A percentile compares a stretch with the other conserved stretches of the same genome.
Conservation (phyloP, 2,797 vertebrate genomes). For the Tokudaia tokunoshimensis region DNA sequence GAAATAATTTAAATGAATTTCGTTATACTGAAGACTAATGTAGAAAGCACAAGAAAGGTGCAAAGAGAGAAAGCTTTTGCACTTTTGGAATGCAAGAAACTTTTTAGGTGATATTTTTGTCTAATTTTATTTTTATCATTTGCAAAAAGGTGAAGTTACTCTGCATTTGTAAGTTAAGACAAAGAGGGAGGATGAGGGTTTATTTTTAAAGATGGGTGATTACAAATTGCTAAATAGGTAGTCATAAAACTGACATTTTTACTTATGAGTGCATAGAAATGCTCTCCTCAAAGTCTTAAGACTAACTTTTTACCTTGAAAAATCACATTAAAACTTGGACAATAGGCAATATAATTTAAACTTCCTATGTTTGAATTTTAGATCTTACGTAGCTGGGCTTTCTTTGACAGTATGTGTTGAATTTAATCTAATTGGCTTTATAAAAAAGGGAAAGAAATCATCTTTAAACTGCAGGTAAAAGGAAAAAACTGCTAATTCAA, state of each 20-base stretch:
- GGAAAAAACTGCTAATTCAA: not conserved
- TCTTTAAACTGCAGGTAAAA: not conserved
- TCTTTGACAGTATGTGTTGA: not conserved
- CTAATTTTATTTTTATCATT: slow-evolving; percentile 52
- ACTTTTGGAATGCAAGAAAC: not conserved
- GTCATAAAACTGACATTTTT: not conserved
- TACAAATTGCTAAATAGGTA: not conserved
- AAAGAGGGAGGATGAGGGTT: not conserved
- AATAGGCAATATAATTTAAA: not conserved
- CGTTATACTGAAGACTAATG: not conserved
- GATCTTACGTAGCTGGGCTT: not conserved
- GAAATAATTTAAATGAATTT: not conserved
- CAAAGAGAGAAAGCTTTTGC: not conserved
- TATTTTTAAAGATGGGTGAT: not conserved
- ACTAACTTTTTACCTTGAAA: not conserved
- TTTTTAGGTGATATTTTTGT: slow-evolving; percentile 13
- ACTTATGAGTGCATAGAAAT: not conserved
- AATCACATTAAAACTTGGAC: not conserved
- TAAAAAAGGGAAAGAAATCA: not conserved
- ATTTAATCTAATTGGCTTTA: not conserved
- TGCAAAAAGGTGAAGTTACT: slow-evolving; percentile 31
- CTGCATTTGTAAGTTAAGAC: not conserved
- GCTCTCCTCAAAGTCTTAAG: not conserved
- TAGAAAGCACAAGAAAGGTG: not conserved
- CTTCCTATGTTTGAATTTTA: not conserved